Evolutionary conservation across 2,113 vertebrate genomes (phyloP), one percentile per base, ranked within the genome.

Genomic region (Tupaia tana): DNA sequence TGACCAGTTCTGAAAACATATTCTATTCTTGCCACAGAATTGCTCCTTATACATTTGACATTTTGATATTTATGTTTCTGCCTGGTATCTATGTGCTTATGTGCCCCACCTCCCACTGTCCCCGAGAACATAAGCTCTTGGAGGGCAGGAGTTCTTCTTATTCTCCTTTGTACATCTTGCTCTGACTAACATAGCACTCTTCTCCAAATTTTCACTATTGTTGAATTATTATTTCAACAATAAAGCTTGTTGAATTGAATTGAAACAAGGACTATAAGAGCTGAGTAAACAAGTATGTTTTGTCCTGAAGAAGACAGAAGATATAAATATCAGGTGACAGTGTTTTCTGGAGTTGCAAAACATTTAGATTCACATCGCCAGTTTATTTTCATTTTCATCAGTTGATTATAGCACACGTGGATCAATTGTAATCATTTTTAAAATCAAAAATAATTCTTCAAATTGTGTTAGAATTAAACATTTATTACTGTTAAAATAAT

Each of bases 401-500:
- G 20, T 90, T 91, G 13, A 74, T 64, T 93, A 63, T 61, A 83
- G 12, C 25, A 66, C 9, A n/a, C 9, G 19, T 81, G 43, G 24
- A 52, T 89, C 34, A 86, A 31, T 80, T 80, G 88, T 58, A 9
- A 74, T 93, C 43, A 63, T 80, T 79, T 79, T 31, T 86, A 78
- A 85, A 9, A 15, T 59, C 12, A 61, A 92, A 92, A 93, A 61
- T 61, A 87, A 91, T 92, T 93, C 25, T 89, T 74, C 4, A 90
- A 70, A 85, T 69, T 85, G 3, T 85, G 8, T 85, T 88, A 92
- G 10, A 95, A 61, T 70, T 75, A 70, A 94, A 52, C 8, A 86
- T 34, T 81, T 77, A 27, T 84, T 94, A 31, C 2, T 75, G 22
- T 52, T 27, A 61, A 79, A 90, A 64, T 89, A 59, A 93, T 22